Conservation (phyloP, 2,113 vertebrate genomes). For the Galbula dea region DNA sequence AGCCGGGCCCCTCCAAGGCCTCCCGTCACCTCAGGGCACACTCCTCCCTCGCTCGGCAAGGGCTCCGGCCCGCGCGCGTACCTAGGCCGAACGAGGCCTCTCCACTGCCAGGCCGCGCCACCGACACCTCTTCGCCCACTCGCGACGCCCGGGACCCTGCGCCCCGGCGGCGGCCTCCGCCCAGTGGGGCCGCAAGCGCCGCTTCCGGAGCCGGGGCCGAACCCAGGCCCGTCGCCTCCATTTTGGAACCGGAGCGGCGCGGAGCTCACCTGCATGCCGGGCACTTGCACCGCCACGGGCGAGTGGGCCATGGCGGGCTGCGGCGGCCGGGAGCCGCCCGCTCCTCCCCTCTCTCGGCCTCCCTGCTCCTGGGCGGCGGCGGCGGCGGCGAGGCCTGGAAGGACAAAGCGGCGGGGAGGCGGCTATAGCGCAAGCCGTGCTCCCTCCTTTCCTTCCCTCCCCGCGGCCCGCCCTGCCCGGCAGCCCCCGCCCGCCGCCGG, state of each 20-base stretch:
- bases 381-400: slow-evolving; percentile 51
- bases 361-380: slow-evolving; percentile 51
- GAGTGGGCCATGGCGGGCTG: slow-evolving; percentile 81
- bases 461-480: background rate
- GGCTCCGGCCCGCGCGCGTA: background rate
- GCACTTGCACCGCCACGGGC: slow-evolving; percentile 83
- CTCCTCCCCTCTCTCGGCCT: slow-evolving; percentile 39
- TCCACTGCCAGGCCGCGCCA: background rate
- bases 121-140: background rate
- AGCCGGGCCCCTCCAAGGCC: background rate
- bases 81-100: background rate
- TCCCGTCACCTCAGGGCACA: background rate
- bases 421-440: background rate
- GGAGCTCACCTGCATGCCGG: slow-evolving; percentile 86
- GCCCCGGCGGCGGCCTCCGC: background rate
- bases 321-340: background rate
- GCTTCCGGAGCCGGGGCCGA: slow-evolving; percentile 1
- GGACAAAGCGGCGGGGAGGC: slow-evolving; percentile 40
- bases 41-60: too few relatives aligned
- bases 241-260: slow-evolving; percentile 1
- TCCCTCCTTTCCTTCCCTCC: background rate
- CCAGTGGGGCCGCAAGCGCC: background rate
- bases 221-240: background rate
- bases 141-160: background rate
- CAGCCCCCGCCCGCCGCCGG: background rate